Evolutionary conservation across 2,797 vertebrate genomes (phyloP).

Genomic region (Harpia harpyja): DNA sequence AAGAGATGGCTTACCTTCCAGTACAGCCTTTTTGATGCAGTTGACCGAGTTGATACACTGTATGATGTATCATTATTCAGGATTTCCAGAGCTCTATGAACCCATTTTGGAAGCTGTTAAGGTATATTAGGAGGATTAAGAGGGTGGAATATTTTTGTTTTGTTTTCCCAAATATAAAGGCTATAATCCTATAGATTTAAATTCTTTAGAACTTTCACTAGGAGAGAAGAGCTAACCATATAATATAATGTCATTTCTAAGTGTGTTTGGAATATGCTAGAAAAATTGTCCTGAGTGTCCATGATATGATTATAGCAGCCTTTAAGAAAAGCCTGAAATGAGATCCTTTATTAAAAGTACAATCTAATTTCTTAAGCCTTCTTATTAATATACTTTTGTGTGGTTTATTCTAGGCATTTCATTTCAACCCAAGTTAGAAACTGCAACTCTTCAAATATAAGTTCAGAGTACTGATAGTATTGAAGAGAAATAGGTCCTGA

Average conservation of each 20-base stretch:
- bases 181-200: not conserved
- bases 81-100: conserved; percentile 98
- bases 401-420: not conserved
- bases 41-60: conserved; percentile 92
- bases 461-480: not conserved
- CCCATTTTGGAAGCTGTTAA: conserved; percentile 92
- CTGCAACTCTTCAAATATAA: not conserved
- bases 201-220: not conserved
- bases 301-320: not conserved
- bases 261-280: not conserved
- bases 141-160: not conserved
- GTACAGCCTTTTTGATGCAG: conserved; percentile 88
- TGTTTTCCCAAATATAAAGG: not conserved
- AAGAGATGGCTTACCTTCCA: conserved; percentile 86
- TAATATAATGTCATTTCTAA: not conserved
- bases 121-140: conserved; percentile 72
- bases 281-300: not conserved
- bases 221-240: not conserved
- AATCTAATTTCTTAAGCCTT: not conserved
- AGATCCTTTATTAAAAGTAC: not conserved
- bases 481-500: not conserved
- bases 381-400: not conserved
- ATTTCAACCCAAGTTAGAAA: not conserved
- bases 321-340: not conserved
- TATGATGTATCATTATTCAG: conserved; percentile 99